Conservation (phyloP, 2,797 vertebrate genomes). For the Hydrolagus colliei region DNA sequence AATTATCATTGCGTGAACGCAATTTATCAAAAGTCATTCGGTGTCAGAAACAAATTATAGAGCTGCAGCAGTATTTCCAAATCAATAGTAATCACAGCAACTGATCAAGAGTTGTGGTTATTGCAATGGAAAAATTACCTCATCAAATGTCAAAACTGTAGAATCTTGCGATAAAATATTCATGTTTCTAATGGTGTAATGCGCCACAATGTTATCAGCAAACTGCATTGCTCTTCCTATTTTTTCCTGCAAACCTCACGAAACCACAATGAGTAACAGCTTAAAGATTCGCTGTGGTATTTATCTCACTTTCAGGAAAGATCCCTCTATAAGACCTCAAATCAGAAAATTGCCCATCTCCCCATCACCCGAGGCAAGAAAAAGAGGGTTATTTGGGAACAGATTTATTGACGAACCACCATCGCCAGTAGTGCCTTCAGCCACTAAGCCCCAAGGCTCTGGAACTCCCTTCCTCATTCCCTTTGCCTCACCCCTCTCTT, state of each 20-base stretch:
- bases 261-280: not conserved
- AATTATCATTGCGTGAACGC: conserved; percentile 17
- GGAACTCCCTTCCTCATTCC: too few relatives aligned
- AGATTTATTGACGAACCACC: too few relatives aligned
- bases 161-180: not conserved
- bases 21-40: conserved; percentile 19
- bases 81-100: conserved; percentile 15
- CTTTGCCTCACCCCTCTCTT: too few relatives aligned
- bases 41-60: conserved; percentile 17
- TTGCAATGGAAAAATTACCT: conserved; percentile 19
- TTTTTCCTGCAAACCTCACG: not conserved
- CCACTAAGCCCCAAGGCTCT: too few relatives aligned
- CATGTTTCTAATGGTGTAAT: not conserved
- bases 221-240: not conserved
- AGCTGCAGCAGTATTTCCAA: not conserved
- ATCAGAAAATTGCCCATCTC: too few relatives aligned
- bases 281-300: not conserved
- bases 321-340: not conserved
- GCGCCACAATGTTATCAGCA: not conserved
- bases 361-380: too few relatives aligned
- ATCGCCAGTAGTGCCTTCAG: too few relatives aligned
- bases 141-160: conserved; percentile 22
- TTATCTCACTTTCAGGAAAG: not conserved
- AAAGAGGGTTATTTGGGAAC: too few relatives aligned
- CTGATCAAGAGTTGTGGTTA: conserved; percentile 23